Percentiles rank a stretch among this genome's conserved stretches.
Evolutionary conservation across 2,113 vertebrate species (phyloP).

Genomic region (Bucco capensis): DNA sequence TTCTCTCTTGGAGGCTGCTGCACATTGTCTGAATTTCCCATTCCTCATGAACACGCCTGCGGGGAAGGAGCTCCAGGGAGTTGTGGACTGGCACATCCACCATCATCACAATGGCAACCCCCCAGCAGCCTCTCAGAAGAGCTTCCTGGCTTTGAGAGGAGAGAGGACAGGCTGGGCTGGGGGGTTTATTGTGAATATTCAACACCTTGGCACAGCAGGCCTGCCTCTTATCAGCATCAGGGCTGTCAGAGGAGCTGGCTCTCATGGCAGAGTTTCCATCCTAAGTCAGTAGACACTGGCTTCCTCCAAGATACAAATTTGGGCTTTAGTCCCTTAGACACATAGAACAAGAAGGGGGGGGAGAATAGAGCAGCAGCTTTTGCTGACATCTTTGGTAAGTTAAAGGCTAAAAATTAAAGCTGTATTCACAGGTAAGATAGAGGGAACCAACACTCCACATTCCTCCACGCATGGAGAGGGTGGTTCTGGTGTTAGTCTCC

Average conservation of each 20-base stretch:
- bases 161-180: neutral
- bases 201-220: slow-evolving; percentile 18
- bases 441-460: neutral
- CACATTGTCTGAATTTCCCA: neutral
- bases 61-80: neutral
- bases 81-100: neutral
- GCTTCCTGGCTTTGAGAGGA: neutral
- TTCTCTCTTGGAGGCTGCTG: neutral
- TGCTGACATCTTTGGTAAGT: neutral
- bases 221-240: neutral
- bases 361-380: neutral
- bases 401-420: neutral
- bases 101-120: neutral
- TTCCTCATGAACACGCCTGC: neutral
- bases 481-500: neutral
- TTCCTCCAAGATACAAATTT: neutral
- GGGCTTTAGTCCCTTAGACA: neutral
- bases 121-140: slow-evolving; percentile 1
- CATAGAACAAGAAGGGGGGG: neutral
- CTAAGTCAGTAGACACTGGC: neutral
- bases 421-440: neutral
- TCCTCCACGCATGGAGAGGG: neutral
- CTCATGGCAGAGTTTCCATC: neutral
- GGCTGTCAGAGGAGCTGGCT: neutral
- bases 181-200: neutral